phyloP scores from a whole-genome alignment of 2,113 vertebrate species.

The Lathamus discolor region DNA sequence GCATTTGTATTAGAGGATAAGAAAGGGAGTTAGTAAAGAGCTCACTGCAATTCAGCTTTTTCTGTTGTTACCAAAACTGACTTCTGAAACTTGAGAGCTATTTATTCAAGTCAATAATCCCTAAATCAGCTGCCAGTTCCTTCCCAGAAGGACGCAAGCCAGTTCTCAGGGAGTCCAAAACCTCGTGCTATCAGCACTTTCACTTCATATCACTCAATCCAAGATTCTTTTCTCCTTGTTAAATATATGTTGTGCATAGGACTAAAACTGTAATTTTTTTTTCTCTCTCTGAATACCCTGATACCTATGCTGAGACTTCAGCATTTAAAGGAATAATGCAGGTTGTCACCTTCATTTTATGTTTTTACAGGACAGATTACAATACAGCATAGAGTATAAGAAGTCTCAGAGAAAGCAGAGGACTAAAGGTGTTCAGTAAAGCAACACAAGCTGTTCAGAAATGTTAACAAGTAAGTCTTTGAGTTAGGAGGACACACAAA shows the following conservation, averaged over 20 bases:
- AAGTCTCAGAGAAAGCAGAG: background rate
- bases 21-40: background rate
- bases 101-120: background rate
- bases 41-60: background rate
- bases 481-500: background rate
- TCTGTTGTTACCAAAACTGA: background rate
- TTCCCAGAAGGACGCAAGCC: background rate
- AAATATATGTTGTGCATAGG: background rate
- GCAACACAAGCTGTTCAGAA: background rate
- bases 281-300: background rate
- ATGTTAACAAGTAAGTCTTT: background rate
- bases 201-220: background rate
- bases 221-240: background rate
- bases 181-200: background rate
- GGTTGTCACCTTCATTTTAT: background rate
- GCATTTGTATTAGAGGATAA: background rate
- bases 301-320: background rate
- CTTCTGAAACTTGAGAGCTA: background rate
- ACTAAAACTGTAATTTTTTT: background rate
- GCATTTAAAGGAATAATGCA: background rate
- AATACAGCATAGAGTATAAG: background rate
- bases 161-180: background rate
- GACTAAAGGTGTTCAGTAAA: background rate
- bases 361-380: background rate
- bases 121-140: background rate